Conservation (phyloP, 2,113 vertebrate genomes). For the Poecilia latipinna region DNA sequence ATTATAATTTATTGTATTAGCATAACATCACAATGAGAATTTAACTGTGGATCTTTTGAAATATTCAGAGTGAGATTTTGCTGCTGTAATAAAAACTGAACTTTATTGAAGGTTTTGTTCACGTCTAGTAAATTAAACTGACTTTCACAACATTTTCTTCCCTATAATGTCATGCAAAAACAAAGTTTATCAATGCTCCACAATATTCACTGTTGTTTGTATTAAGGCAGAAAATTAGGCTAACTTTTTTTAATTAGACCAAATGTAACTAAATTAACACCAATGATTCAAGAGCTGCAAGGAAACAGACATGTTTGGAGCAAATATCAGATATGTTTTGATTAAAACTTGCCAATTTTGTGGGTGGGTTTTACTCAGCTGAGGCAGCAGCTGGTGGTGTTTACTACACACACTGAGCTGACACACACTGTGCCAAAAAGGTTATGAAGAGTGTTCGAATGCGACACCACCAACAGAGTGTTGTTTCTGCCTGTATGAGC, state of each 20-base stretch:
- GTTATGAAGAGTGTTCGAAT: conserved; percentile 29
- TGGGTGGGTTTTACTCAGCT: conserved; percentile 38
- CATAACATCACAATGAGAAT: too few relatives aligned
- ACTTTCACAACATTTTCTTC: too few relatives aligned
- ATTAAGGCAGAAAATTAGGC: neutral
- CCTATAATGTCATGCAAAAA: too few relatives aligned
- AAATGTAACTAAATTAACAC: neutral
- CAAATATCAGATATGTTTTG: conserved; percentile 11
- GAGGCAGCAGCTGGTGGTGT: conserved; percentile 41
- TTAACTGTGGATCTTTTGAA: too few relatives aligned
- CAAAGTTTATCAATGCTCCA: too few relatives aligned
- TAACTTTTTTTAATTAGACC: neutral
- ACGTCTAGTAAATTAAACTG: too few relatives aligned
- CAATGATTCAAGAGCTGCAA: conserved; percentile 14
- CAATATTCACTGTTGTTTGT: neutral
- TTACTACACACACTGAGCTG: conserved; percentile 20
- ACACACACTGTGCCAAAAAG: conserved; percentile 16
- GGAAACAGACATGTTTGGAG: conserved; percentile 11
- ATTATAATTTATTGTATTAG: too few relatives aligned
- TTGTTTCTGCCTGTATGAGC: conserved; percentile 24
- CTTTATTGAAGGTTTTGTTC: too few relatives aligned
- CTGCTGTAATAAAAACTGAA: too few relatives aligned
- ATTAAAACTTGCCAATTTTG: conserved; percentile 2
- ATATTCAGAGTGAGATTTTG: too few relatives aligned
- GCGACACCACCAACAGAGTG: conserved; percentile 15